phyloP scores from a whole-genome alignment of 2,113 vertebrate genomes.

The Montifringilla adamsi region DNA sequence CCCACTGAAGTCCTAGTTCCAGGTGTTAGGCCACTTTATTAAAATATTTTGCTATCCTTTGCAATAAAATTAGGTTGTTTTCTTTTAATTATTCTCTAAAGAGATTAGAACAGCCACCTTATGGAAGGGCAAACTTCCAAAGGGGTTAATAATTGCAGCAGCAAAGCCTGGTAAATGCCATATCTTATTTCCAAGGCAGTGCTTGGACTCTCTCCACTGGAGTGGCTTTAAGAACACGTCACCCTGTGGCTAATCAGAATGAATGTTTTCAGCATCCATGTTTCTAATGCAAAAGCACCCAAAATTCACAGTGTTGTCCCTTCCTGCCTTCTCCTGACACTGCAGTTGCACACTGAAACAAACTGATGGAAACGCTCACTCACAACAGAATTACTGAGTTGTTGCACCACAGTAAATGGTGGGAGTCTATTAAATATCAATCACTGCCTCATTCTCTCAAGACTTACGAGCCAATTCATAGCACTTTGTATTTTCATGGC shows the following conservation, averaged over 20 bases:
- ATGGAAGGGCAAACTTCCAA: neutral
- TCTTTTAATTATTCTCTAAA: neutral
- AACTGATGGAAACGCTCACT: neutral
- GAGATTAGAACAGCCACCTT: neutral
- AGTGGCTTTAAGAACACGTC: neutral
- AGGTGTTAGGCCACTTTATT: neutral
- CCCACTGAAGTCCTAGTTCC: neutral
- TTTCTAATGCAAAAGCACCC: neutral
- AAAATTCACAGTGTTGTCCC: neutral
- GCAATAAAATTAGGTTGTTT: neutral
- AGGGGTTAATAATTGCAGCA: neutral
- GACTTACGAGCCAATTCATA: neutral
- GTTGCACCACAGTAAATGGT: neutral
- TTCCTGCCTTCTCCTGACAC: neutral
- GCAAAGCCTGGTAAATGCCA: neutral
- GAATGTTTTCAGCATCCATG: neutral
- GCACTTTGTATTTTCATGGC: neutral
- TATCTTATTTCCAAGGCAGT: rapidly evolving
- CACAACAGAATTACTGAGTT: neutral
- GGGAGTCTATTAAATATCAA: neutral
- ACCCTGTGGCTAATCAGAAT: neutral
- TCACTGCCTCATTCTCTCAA: neutral
- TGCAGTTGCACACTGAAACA: neutral
- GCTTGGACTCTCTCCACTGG: neutral
- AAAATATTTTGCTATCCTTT: neutral